A percentile compares a stretch with the other conserved stretches of the same genome.
Conservation (phyloP, 2,797 vertebrate genomes). For the Alosa sapidissima region DNA sequence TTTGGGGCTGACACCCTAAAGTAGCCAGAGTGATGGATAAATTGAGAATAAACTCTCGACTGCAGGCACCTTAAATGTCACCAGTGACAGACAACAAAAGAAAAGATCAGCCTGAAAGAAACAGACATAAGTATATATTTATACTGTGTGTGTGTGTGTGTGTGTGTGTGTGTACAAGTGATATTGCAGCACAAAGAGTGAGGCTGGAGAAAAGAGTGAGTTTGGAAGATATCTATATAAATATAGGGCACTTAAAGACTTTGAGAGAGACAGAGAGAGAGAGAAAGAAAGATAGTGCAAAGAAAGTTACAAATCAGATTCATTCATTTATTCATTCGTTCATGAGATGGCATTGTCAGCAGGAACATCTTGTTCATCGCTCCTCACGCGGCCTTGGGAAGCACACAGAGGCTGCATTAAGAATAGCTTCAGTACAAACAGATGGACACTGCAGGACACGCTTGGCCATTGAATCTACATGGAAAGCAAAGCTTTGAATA, state of each 20-base stretch:
- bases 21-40: conserved; percentile 9
- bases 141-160: background rate
- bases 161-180: background rate
- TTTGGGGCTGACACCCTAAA: background rate
- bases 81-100: background rate
- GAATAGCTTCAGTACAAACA: background rate
- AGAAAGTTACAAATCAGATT: background rate
- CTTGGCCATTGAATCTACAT: background rate
- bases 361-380: background rate
- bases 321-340: background rate
- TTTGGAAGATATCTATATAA: background rate
- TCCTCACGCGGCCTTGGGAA: background rate
- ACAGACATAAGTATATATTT: background rate
- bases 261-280: background rate
- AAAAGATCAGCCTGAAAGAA: conserved; percentile 3
- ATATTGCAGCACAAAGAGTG: background rate
- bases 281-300: background rate
- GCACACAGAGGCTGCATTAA: background rate
- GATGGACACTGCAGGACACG: too few relatives aligned
- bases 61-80: background rate
- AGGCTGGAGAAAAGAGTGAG: background rate
- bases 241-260: background rate
- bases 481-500: background rate
- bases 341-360: background rate
- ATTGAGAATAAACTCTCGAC: background rate